Evolutionary conservation across 2,888 invertebrate species (phyloP).

Genomic region (Drosophila acutilabella): DNA sequence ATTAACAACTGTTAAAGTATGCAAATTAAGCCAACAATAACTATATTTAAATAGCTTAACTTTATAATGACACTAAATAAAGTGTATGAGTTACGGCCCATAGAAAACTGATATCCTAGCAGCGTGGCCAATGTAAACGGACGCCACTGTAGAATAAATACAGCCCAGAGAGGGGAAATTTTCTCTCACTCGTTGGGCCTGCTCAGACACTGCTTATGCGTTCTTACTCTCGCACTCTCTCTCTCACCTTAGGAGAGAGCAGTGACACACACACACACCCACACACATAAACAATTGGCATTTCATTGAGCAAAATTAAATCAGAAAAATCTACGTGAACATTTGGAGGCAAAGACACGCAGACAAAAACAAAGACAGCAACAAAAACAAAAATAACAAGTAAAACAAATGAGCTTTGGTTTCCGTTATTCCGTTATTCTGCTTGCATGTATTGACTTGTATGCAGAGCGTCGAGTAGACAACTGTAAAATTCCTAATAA

Average conservation of each 20-base stretch:
- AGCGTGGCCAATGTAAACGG: background rate
- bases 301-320: constrained; percentile 68
- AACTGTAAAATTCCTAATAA: constrained; percentile 72
- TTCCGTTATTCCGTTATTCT: constrained; percentile 42
- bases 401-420: constrained; percentile 26
- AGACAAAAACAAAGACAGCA: constrained; percentile 10
- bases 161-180: constrained; percentile 34
- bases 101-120: no score
- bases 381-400: constrained; percentile 10
- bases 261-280: constrained; percentile 7
- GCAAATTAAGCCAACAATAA: background rate
- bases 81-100: no score
- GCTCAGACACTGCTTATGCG: constrained; percentile 34
- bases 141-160: constrained; percentile 29
- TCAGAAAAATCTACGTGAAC: constrained; percentile 41
- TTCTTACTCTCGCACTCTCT: constrained; percentile 17
- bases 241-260: constrained; percentile 48
- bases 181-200: constrained; percentile 14
- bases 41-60: no score
- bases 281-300: constrained; percentile 5
- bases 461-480: constrained; percentile 23
- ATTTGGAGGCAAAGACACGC: constrained; percentile 21
- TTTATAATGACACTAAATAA: no score
- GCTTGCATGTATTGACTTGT: constrained; percentile 43
- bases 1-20: background rate